These are phyloP conservation scores for Seira sanloemensis DNA, from an alignment of 2,888 invertebrate genomes.

Conservation along the genomic window DNA sequence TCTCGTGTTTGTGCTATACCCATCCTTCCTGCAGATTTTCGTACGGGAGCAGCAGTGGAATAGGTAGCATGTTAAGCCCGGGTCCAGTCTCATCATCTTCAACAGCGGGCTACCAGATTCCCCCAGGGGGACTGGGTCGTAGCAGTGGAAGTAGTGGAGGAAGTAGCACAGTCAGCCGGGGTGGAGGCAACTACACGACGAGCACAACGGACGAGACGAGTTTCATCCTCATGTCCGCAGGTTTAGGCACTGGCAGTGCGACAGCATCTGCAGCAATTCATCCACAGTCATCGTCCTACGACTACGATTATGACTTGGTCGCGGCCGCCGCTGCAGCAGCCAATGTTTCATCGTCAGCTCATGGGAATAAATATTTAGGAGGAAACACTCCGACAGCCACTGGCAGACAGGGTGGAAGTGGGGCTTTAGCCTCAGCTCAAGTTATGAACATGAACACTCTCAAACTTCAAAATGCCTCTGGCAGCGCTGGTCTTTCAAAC, in stretches of 20 bases:
- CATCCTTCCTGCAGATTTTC: slow-evolving; percentile 52
- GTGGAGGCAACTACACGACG: slow-evolving; percentile 57
- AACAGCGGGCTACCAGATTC: slow-evolving; percentile 63
- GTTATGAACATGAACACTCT: slow-evolving; percentile 52
- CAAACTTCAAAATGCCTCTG: slow-evolving; percentile 47
- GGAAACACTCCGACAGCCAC: slow-evolving; percentile 46
- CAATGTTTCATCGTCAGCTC: slow-evolving; percentile 33
- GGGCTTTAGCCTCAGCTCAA: slow-evolving; percentile 51
- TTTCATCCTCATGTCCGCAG: slow-evolving; percentile 62
- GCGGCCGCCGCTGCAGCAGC: slow-evolving; percentile 46
- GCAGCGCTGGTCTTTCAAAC: slow-evolving; percentile 28
- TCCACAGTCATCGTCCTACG: slow-evolving; percentile 54
- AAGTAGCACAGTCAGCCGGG: slow-evolving; percentile 41
- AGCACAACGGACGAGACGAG: slow-evolving; percentile 58
- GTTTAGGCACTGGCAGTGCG: slow-evolving; percentile 56
- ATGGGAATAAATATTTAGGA: slow-evolving; percentile 64
- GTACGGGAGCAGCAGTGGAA: slow-evolving; percentile 56
- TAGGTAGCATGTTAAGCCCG: slow-evolving; percentile 58
- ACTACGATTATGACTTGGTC: slow-evolving; percentile 64
- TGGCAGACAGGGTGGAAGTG: slow-evolving; percentile 29
- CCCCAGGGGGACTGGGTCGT: slow-evolving; percentile 60
- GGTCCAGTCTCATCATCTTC: slow-evolving; percentile 64
- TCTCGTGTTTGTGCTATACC: too few relatives aligned
- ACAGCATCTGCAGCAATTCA: slow-evolving; percentile 63
- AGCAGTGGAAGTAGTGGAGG: slow-evolving; percentile 60